Percentiles rank a stretch among this genome's conserved stretches.
These are phyloP conservation scores for Tanypteryx hageni DNA, from an alignment of 2,888 invertebrate genomes.

Conservation along the genomic window DNA sequence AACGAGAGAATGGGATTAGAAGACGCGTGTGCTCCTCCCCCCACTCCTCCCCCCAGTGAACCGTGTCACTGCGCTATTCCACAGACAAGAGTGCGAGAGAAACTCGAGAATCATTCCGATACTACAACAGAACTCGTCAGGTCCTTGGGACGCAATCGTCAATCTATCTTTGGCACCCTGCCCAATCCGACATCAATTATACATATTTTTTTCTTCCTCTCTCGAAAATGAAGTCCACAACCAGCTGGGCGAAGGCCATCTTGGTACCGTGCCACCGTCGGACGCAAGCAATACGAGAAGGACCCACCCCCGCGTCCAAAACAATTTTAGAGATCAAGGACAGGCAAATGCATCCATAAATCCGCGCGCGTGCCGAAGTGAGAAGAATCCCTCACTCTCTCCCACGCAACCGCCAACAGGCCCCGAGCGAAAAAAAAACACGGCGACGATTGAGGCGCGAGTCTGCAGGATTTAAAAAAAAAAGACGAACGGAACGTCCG, in stretches of 20 bases:
- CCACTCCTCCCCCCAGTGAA: too few relatives aligned
- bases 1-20: background rate
- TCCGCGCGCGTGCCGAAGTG: background rate
- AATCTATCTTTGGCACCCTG: background rate
- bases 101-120: background rate
- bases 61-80: background rate
- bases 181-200: background rate
- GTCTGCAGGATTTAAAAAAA: background rate
- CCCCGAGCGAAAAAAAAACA: background rate
- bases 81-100: background rate
- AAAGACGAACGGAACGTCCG: background rate
- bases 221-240: constrained; percentile 25
- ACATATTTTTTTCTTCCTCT: background rate
- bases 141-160: background rate
- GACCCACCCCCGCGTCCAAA: constrained; percentile 2
- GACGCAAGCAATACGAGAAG: background rate
- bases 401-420: background rate
- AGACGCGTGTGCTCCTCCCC: background rate
- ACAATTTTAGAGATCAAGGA: constrained; percentile 49
- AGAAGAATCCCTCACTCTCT: background rate
- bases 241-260: constrained; percentile 57
- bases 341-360: constrained; percentile 38
- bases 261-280: constrained; percentile 13
- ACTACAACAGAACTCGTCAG: background rate
- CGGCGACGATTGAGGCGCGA: background rate